Percentiles rank a stretch among this genome's conserved stretches.
Conservation (phyloP, 2,797 vertebrate genomes). For the Helostoma temminkii region DNA sequence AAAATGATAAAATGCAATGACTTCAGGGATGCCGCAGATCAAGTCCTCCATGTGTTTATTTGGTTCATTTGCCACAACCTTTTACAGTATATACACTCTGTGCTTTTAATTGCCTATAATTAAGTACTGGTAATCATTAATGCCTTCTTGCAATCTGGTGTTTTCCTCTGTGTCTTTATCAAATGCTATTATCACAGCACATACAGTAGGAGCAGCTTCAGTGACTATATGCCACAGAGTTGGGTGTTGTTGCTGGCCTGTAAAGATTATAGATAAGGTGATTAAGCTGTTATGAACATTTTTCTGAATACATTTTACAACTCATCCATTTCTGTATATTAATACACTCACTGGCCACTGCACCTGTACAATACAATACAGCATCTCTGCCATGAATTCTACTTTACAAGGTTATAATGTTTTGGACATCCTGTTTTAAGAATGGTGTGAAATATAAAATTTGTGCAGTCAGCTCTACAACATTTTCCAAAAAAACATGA, state of each 20-base stretch:
- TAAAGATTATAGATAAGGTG: neutral
- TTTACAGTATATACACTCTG: slow-evolving; percentile 1
- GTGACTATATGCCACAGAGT: neutral
- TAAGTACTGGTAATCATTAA: slow-evolving; percentile 9
- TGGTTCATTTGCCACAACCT: slow-evolving; percentile 17
- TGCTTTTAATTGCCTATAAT: slow-evolving; percentile 39
- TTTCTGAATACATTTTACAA: too few species aligned
- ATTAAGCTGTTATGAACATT: too few species aligned
- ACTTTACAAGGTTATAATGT: too few species aligned
- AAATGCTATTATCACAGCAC: slow-evolving; percentile 31
- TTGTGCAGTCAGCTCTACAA: slow-evolving; percentile 4
- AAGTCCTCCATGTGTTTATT: slow-evolving; percentile 3
- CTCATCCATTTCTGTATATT: too few species aligned
- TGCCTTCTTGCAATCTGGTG: slow-evolving; percentile 31
- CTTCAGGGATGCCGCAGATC: slow-evolving; percentile 12
- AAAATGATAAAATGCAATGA: slow-evolving; percentile 1
- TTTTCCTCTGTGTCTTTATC: slow-evolving; percentile 29
- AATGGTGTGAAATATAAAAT: too few species aligned
- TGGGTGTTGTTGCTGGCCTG: too few species aligned
- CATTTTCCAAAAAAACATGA: slow-evolving; percentile 5
- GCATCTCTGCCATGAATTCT: too few species aligned
- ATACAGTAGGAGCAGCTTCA: slow-evolving; percentile 3
- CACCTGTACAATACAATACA: too few species aligned
- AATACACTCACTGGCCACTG: too few species aligned
- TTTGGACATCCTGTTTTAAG: too few species aligned